These are phyloP conservation scores for Corythaixoides concolor DNA, from an alignment of 2,113 vertebrate genomes.

Conservation along the genomic window DNA sequence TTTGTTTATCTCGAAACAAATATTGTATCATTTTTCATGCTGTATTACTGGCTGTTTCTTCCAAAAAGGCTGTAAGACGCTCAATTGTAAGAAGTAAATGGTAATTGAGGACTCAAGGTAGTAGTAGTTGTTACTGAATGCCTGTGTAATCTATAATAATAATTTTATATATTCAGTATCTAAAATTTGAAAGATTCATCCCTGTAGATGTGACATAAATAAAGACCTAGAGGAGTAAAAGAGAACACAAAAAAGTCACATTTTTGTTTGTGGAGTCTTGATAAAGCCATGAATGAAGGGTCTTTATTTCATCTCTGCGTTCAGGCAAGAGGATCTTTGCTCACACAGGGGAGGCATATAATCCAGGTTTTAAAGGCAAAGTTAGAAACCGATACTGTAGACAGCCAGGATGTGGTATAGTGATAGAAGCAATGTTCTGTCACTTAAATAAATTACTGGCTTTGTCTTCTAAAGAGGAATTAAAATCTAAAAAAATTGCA, in stretches of 20 bases:
- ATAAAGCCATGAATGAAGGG: background rate
- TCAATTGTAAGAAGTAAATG: background rate
- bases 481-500: background rate
- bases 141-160: background rate
- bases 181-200: background rate
- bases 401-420: background rate
- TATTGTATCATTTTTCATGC: background rate
- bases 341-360: fast-evolving
- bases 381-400: background rate
- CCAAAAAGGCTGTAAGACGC: background rate
- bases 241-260: background rate
- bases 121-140: background rate
- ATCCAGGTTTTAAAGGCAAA: background rate
- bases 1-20: background rate
- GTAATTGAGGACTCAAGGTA: background rate
- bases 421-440: background rate
- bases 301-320: background rate
- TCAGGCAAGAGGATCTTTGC: background rate
- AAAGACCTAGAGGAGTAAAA: background rate
- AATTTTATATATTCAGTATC: background rate
- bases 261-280: background rate
- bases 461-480: background rate
- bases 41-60: background rate
- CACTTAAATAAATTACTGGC: background rate
- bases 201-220: background rate